Percentiles rank a stretch among this genome's conserved stretches.
Evolutionary conservation across 2,113 vertebrate genomes (phyloP).

Genomic region (Ploceus nigricollis): DNA sequence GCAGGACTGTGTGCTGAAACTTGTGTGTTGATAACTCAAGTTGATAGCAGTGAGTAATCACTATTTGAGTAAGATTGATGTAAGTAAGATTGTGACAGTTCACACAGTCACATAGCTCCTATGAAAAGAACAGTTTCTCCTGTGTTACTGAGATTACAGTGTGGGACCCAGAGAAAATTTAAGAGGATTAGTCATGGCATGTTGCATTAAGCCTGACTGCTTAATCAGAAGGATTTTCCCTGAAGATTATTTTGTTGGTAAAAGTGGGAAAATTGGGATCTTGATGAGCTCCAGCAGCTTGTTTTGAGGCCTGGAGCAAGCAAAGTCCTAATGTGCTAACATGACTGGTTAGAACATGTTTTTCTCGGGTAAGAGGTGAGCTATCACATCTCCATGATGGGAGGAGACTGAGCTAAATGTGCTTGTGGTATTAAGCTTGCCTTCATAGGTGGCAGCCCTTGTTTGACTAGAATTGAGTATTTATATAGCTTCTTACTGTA

Average conservation of each 20-base stretch:
- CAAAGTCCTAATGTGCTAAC: background rate
- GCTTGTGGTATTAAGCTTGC: background rate
- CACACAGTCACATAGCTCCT: background rate
- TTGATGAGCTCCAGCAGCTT: background rate
- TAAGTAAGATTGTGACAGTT: background rate
- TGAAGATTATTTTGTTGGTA: constrained; percentile 22
- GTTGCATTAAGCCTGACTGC: constrained; percentile 22
- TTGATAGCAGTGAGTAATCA: background rate
- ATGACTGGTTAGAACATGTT: background rate
- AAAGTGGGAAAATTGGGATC: background rate
- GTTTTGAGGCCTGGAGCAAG: background rate
- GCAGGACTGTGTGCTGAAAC: background rate
- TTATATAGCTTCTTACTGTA: background rate
- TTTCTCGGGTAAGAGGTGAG: background rate
- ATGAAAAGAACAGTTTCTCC: background rate
- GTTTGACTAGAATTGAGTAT: background rate
- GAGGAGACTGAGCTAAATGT: background rate
- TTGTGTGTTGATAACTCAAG: background rate
- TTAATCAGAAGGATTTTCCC: constrained; percentile 14
- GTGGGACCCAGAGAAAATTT: background rate
- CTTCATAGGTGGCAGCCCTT: background rate
- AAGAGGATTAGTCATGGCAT: background rate
- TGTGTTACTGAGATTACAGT: background rate
- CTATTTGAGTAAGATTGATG: background rate
- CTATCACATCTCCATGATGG: background rate